A percentile compares a stretch with the other conserved stretches of the same genome.
Conservation (phyloP, 2,888 invertebrate genomes). For the Mallateleia sp. region DNA sequence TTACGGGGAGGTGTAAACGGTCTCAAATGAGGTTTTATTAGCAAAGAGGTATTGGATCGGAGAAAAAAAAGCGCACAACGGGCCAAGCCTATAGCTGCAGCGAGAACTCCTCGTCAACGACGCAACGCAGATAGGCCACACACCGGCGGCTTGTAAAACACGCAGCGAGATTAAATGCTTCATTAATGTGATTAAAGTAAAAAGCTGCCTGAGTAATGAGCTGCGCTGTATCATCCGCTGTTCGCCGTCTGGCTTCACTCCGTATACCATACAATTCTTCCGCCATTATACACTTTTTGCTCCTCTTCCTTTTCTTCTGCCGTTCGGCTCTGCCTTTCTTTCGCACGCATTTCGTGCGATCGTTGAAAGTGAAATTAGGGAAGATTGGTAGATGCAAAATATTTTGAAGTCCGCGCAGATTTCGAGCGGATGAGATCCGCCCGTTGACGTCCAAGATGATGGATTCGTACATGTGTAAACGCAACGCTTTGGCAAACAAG, state of each 20-base stretch:
- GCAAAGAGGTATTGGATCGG: conserved; percentile 79
- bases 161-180: conserved; percentile 89
- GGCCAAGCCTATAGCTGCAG: conserved; percentile 68
- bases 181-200: conserved; percentile 90
- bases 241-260: conserved; percentile 76
- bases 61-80: conserved; percentile 76
- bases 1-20: conserved; percentile 86
- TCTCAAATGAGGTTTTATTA: conserved; percentile 87
- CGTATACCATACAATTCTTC: conserved; percentile 77
- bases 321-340: conserved; percentile 52
- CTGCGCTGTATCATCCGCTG: conserved; percentile 87
- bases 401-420: not conserved
- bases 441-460: not conserved
- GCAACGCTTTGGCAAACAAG: not conserved
- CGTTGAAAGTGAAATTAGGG: conserved; percentile 61
- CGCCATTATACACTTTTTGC: conserved; percentile 71
- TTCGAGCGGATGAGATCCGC: not conserved
- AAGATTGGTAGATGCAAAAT: conserved; percentile 9
- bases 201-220: conserved; percentile 89
- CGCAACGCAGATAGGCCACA: conserved; percentile 87
- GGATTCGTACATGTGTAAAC: not conserved
- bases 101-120: conserved; percentile 87
- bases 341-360: conserved; percentile 66
- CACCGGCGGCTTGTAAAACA: conserved; percentile 89
- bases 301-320: conserved; percentile 46